phyloP scores from a whole-genome alignment of 2,797 vertebrate genomes.

The Petrocephalus schoutedeni region DNA sequence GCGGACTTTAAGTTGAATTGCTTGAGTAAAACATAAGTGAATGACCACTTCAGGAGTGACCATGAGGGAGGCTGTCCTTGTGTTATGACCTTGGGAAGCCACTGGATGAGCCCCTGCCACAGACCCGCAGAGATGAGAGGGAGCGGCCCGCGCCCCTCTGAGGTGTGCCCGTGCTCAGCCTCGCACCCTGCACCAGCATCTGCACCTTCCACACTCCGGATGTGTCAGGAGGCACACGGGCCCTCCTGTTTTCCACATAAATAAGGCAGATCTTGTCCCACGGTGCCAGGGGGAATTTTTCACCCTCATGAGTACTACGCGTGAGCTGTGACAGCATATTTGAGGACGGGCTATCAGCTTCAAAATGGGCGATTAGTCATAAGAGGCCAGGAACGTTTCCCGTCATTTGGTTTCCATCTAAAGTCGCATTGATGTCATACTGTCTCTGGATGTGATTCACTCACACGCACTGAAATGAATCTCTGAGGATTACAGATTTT shows the following conservation, averaged over 20 bases:
- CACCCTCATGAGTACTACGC: neutral
- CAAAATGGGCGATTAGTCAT: neutral
- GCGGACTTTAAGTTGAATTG: neutral
- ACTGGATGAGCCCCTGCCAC: neutral
- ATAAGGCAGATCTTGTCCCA: neutral
- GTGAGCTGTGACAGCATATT: neutral
- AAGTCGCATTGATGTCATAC: neutral
- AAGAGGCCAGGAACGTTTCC: neutral
- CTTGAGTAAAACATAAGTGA: neutral
- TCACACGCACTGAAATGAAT: neutral
- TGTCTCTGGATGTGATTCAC: neutral
- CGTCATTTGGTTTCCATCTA: neutral
- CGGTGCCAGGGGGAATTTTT: neutral
- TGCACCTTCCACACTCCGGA: neutral
- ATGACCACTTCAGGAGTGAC: neutral
- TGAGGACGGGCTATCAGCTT: neutral
- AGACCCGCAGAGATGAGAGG: neutral
- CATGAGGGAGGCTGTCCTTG: neutral
- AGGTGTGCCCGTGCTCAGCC: neutral
- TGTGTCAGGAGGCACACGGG: neutral
- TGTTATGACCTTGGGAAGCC: neutral
- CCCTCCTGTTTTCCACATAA: neutral
- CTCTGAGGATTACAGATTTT: neutral
- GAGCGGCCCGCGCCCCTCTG: neutral
- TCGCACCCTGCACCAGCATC: neutral